Evolutionary conservation across 1,140 invertebrate genomes (phyloP).

Genomic region (Onthophagus taurus): DNA sequence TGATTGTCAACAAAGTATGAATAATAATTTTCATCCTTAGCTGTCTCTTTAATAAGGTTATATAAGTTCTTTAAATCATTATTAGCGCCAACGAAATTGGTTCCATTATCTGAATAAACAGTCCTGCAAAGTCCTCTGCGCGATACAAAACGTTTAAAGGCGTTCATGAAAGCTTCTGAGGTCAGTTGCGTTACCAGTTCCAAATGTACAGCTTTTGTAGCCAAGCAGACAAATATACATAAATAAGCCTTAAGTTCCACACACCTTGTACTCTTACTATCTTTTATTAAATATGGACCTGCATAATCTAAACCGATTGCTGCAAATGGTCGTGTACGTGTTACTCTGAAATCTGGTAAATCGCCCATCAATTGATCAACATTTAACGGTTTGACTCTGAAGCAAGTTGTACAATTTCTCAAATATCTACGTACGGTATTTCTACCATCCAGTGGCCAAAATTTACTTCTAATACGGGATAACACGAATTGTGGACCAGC

Average conservation of each 20-base stretch:
- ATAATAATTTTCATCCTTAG: too few species aligned
- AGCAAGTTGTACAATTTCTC: slow-evolving; percentile 17
- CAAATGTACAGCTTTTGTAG: slow-evolving; percentile 22
- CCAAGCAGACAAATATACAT: slow-evolving; percentile 21
- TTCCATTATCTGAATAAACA: too few species aligned
- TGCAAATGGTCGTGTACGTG: neutral
- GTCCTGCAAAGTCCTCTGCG: too few species aligned
- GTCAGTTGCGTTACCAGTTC: slow-evolving; percentile 20
- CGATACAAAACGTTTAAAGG: too few species aligned
- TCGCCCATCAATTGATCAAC: slow-evolving; percentile 12
- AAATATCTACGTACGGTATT: slow-evolving; percentile 17
- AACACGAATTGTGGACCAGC: slow-evolving; percentile 19
- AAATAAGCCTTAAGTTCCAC: slow-evolving; percentile 13
- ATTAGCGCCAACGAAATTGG: too few species aligned
- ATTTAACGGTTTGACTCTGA: slow-evolving; percentile 6
- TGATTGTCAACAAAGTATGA: too few species aligned
- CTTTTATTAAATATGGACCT: slow-evolving; percentile 29
- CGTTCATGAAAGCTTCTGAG: too few species aligned
- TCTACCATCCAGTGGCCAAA: slow-evolving; percentile 22
- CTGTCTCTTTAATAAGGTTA: too few species aligned
- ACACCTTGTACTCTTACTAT: slow-evolving; percentile 23
- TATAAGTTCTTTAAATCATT: too few species aligned
- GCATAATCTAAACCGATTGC: slow-evolving; percentile 29
- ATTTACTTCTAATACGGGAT: slow-evolving; percentile 15
- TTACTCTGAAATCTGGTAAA: neutral